Evolutionary conservation across 2,113 vertebrate species (phyloP), one percentile per base, ranked within the genome.

Genomic region (Oncorhynchus clarkii): DNA sequence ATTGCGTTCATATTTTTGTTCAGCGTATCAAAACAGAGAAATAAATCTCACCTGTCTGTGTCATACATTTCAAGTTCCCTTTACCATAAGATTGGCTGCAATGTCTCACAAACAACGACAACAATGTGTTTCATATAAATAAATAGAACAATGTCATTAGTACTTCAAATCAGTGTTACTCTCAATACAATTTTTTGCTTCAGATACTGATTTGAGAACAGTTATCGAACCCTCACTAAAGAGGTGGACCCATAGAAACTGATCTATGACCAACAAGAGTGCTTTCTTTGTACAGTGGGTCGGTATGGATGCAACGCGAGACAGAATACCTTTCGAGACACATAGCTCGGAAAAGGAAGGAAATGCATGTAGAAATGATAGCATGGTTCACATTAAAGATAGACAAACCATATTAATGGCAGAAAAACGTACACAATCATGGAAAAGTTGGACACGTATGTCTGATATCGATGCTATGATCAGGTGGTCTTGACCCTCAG

Each of bases 101-200:
- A 85, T 22, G 66, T 84, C 82, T 78, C 73, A 71, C 77, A 73
- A 74, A 80, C 77, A 80, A 84, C 83, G 89, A 80, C 78, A 84
- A 84, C 78, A 70, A 85, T 84, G 80, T 72, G 77, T 82, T 86
- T 85, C n/a, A 66, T 91, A 91, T 90, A 91, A 93, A 94, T 93
- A 93, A 94, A 93, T 92, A 92, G 85, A 88, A 88, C 80, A 78
- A 77, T 78, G 78, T 77, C 13, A 64, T 84, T 85, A 88, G 85
- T 90, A 91, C 80, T 82, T 86, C 87, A 88, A 89, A 75, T 90
- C 89, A 86, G 89, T 89, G 88, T 91, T 79, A 76, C 81, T 85
- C 66, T 68, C 72, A 79, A 79, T 71, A 1, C 67, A 71, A 75
- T 76, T 26, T 67, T 75, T 86, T 45, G 8, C 39, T 45, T 11